A percentile compares a stretch with the other conserved stretches of the same genome.
Conservation (phyloP, 2,113 vertebrate species). For the Lutjanus erythropterus region DNA sequence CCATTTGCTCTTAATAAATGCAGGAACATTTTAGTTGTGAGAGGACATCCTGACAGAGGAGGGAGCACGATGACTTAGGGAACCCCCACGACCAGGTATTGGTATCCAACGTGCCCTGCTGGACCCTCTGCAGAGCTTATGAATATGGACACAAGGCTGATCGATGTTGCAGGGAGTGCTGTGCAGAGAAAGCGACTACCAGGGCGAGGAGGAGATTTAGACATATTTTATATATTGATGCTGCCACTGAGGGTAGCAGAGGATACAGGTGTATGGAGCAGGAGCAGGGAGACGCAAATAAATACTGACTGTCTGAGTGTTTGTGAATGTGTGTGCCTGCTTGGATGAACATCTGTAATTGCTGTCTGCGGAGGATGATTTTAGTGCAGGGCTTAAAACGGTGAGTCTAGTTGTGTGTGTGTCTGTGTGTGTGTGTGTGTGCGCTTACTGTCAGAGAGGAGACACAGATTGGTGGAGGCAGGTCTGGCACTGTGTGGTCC, state of each 20-base stretch:
- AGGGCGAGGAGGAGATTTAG: slow-evolving; percentile 17
- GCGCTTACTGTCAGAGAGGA: slow-evolving; percentile 50
- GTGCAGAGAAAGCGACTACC: slow-evolving; percentile 13
- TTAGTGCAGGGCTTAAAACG: slow-evolving; percentile 55
- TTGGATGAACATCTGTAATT: slow-evolving; percentile 52
- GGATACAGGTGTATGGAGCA: slow-evolving; percentile 39
- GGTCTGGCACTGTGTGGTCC: slow-evolving; percentile 64
- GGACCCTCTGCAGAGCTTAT: slow-evolving; percentile 50
- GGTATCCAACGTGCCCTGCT: slow-evolving; percentile 10
- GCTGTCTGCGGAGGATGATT: slow-evolving; percentile 44
- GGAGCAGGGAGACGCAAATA: slow-evolving; percentile 34
- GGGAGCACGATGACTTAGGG: slow-evolving; percentile 9
- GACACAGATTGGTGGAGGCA: slow-evolving; percentile 70
- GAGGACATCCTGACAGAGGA: slow-evolving; percentile 15
- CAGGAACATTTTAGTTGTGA: slow-evolving; percentile 4
- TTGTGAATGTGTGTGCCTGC: slow-evolving; percentile 43
- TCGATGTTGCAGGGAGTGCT: slow-evolving; percentile 31
- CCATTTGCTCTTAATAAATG: slow-evolving; percentile 15
- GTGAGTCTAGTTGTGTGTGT: slow-evolving; percentile 19
- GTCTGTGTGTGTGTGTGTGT: slow-evolving; percentile 26
- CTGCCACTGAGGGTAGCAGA: background rate
- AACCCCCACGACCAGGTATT: slow-evolving; percentile 1
- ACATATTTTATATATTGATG: slow-evolving; percentile 47
- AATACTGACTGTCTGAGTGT: slow-evolving; percentile 33
- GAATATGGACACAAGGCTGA: slow-evolving; percentile 46